phyloP scores from a whole-genome alignment of 2,113 vertebrate species.

The Anser brachyrhynchus region DNA sequence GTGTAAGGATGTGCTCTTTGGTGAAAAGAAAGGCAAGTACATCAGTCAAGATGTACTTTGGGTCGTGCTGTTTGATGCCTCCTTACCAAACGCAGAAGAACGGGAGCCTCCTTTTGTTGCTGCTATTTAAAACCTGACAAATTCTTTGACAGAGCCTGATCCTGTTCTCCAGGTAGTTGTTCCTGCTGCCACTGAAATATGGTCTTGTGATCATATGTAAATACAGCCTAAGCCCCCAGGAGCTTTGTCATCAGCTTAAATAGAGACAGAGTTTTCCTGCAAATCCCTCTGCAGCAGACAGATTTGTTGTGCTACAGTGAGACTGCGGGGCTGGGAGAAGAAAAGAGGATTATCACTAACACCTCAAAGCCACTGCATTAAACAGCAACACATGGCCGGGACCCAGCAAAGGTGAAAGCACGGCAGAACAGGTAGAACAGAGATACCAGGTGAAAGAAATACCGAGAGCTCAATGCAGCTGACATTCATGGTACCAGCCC shows the following conservation, averaged over 20 bases:
- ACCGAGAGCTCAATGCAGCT: background rate
- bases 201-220: background rate
- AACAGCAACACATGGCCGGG: constrained; percentile 24
- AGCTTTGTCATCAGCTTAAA: background rate
- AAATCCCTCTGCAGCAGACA: background rate
- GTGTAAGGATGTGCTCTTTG: background rate
- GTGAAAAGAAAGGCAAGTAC: background rate
- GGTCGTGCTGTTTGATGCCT: background rate
- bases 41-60: background rate
- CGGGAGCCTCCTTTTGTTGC: background rate
- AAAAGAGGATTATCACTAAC: constrained; percentile 41
- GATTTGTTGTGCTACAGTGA: constrained; percentile 2
- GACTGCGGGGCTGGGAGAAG: background rate
- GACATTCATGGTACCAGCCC: background rate
- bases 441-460: background rate
- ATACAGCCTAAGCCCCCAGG: background rate
- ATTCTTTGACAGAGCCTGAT: background rate
- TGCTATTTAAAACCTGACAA: background rate
- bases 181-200: background rate
- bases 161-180: background rate
- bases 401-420: constrained; percentile 8
- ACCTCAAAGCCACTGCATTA: constrained; percentile 18
- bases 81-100: background rate
- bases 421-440: background rate
- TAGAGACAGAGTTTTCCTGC: background rate